These are phyloP conservation scores for Labeo rohita DNA, from an alignment of 2,113 vertebrate species.

Conservation along the genomic window DNA sequence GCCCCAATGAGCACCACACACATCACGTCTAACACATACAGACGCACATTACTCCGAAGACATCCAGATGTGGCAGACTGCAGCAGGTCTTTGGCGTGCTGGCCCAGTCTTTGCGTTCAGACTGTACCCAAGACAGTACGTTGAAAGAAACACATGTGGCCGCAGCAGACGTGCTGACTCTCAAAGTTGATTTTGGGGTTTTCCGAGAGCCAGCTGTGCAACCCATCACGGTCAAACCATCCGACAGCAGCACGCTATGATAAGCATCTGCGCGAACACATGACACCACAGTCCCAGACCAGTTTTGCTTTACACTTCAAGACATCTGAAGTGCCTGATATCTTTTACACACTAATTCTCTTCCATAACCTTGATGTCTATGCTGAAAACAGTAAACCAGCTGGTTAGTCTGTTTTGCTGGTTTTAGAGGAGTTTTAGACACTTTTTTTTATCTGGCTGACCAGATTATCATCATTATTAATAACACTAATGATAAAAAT, in stretches of 20 bases:
- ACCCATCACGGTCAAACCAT: conserved; percentile 48
- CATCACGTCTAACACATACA: neutral
- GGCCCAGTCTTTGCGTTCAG: conserved; percentile 3
- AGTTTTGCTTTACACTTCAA: conserved; percentile 32
- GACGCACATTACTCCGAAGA: conserved; percentile 39
- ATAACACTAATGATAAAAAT: no score
- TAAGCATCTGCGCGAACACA: conserved; percentile 57
- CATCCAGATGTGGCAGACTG: conserved; percentile 24
- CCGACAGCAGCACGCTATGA: conserved; percentile 55
- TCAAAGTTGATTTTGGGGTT: neutral
- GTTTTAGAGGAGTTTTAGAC: neutral
- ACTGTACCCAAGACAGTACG: conserved; percentile 10
- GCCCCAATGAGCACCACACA: conserved; percentile 22
- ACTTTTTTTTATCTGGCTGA: neutral
- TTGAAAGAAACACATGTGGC: conserved; percentile 39
- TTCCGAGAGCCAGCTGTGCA: conserved; percentile 46
- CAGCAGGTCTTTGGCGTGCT: neutral
- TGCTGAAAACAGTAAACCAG: neutral
- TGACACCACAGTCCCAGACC: neutral
- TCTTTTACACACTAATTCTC: conserved; percentile 20
- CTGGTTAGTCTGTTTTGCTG: neutral
- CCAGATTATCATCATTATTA: neutral
- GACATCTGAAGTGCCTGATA: conserved; percentile 21
- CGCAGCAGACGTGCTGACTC: conserved; percentile 28
- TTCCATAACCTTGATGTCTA: neutral